Evolutionary conservation across 1,140 invertebrate genomes (phyloP).

Genomic region (Pygmarrhopalites habei): DNA sequence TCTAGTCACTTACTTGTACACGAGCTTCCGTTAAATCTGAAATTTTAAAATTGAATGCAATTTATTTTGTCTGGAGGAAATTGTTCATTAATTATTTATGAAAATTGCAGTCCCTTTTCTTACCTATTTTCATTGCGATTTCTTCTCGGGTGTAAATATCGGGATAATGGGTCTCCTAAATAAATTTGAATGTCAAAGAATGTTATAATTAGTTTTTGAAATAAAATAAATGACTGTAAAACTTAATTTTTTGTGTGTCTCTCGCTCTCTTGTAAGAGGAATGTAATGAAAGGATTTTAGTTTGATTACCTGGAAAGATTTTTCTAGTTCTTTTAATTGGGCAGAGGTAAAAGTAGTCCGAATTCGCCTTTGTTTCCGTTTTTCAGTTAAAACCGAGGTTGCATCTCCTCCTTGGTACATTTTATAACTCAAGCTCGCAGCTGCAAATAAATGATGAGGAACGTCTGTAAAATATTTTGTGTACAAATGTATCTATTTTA

Average conservation of each 20-base stretch:
- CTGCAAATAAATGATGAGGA: slow-evolving; percentile 36
- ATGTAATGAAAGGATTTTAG: too few relatives aligned
- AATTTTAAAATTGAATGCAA: too few relatives aligned
- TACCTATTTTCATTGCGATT: too few relatives aligned
- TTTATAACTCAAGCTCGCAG: slow-evolving; percentile 77
- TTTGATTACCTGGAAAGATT: slow-evolving; percentile 73
- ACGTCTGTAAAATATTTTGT: slow-evolving; percentile 28
- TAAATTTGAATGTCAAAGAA: too few relatives aligned
- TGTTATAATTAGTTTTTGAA: too few relatives aligned
- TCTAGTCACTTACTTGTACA: slow-evolving; percentile 81
- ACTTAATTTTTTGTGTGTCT: too few relatives aligned
- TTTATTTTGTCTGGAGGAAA: too few relatives aligned
- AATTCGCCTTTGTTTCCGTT: slow-evolving; percentile 85
- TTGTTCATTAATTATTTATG: too few relatives aligned
- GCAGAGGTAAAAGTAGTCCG: slow-evolving; percentile 93
- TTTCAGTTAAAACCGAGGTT: slow-evolving; percentile 74
- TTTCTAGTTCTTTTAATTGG: slow-evolving; percentile 91
- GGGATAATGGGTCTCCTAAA: slow-evolving; percentile 67
- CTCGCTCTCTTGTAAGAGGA: too few relatives aligned
- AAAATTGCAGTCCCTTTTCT: too few relatives aligned
- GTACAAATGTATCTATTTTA: slow-evolving; percentile 2
- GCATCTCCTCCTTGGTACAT: slow-evolving; percentile 64
- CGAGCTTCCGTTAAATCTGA: slow-evolving; percentile 95
- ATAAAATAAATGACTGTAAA: too few relatives aligned
- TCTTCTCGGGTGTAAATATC: slow-evolving; percentile 99